Conservation (phyloP, 2,888 invertebrate species). For the Drosophila monieri region DNA sequence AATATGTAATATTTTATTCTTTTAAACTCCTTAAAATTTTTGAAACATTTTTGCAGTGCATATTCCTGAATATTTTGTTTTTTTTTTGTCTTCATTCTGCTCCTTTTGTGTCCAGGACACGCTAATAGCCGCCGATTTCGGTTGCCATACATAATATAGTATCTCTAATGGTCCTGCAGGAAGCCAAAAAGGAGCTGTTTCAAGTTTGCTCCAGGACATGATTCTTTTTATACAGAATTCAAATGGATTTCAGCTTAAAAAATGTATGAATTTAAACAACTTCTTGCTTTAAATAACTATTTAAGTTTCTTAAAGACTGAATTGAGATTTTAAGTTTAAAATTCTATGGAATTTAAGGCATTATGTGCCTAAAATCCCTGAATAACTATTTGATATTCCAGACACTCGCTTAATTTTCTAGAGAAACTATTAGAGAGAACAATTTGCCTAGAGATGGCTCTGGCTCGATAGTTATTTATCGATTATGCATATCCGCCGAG, state of each 20-base stretch:
- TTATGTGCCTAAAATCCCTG: too few relatives aligned
- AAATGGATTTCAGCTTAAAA: not conserved
- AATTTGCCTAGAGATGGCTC: not conserved
- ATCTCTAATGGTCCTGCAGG: slow-evolving; percentile 3
- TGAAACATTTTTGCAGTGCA: not conserved
- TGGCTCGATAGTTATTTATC: slow-evolving; percentile 23
- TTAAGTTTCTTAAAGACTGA: too few relatives aligned
- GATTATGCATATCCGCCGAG: not conserved
- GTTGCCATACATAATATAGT: slow-evolving; percentile 9
- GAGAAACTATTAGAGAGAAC: not conserved
- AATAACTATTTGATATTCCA: not conserved
- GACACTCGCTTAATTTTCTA: too few relatives aligned
- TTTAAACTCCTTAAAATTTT: not conserved
- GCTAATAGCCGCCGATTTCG: slow-evolving; percentile 24
- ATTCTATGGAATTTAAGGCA: too few relatives aligned
- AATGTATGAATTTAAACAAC: not conserved
- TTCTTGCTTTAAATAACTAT: too few relatives aligned
- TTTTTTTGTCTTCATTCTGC: not conserved
- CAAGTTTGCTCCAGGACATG: not conserved
- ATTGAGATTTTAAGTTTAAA: too few relatives aligned
- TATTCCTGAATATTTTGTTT: not conserved
- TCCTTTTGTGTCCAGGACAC: slow-evolving; percentile 10
- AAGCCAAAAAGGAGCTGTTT: not conserved
- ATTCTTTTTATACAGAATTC: not conserved
- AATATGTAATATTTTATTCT: not conserved